Evolutionary conservation across 23 tunicate genomes (phyloP).

Genomic region (Phallusia fumigata): DNA sequence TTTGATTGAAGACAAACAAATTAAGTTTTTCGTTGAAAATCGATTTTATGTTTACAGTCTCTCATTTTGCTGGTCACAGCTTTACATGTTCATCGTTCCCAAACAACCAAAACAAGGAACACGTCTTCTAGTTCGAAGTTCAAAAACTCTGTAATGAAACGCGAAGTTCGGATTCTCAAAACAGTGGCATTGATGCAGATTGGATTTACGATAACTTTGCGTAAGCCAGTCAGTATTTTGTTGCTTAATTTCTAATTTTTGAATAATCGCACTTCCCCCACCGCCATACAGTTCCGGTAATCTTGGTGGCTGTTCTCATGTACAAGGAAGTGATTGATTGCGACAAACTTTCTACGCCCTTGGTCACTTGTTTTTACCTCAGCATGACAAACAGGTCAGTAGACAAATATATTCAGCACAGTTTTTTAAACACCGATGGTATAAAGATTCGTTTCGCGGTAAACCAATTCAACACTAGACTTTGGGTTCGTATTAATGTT

Average conservation of each 20-base stretch:
- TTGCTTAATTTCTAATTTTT: not conserved
- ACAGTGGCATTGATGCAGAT: not conserved
- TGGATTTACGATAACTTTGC: not conserved
- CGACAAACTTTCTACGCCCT: not conserved
- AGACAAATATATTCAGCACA: too few relatives aligned
- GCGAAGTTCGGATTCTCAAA: not conserved
- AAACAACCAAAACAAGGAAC: not conserved
- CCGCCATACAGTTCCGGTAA: not conserved
- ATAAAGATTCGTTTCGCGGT: too few relatives aligned
- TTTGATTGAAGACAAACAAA: too few relatives aligned
- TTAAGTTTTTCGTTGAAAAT: too few relatives aligned
- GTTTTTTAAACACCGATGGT: too few relatives aligned
- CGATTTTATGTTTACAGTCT: too few relatives aligned
- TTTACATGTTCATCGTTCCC: too few relatives aligned
- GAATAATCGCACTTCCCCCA: not conserved
- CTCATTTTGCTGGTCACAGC: too few relatives aligned
- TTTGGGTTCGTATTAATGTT: too few relatives aligned
- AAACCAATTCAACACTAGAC: too few relatives aligned
- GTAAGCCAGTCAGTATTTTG: not conserved
- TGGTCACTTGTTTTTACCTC: not conserved
- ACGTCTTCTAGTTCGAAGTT: not conserved
- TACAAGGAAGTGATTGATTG: not conserved
- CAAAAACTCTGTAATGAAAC: not conserved
- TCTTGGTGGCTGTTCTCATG: not conserved
- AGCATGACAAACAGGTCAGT: conserved; percentile 8